Evolutionary conservation across 1,140 invertebrate genomes (phyloP), one percentile per base, ranked within the genome.

Genomic region (Neelides sp.): DNA sequence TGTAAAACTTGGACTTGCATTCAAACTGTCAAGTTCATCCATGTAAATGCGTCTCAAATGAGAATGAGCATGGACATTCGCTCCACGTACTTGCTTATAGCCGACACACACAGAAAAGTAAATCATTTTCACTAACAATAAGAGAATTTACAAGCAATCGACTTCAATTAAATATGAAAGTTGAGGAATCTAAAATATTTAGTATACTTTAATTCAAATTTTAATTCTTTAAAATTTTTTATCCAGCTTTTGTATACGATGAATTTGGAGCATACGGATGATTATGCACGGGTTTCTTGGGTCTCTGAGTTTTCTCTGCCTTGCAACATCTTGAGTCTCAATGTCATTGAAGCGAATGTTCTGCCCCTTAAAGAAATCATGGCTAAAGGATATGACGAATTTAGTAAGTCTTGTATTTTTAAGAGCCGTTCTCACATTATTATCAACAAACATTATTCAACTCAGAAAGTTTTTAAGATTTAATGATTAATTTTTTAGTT

Each of bases 1-100:
- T 96, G 92, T 66, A 83, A 92, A 63, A 75, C 84, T 0, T 96
- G 92, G 92, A 76, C 75, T 26, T 94, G 90, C 64, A 69, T 94
- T 15, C 91, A 96, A 68, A 91, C 83, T 0, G 78, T 95, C 47
- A 76, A 70, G 59, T 90, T 82, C 63, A 61, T 64, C 47, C 22
- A 34, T n/a, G 28, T 47, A 15, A 26, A 48, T 15, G 66, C 73
- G 1, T 48, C 63, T 3, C 66, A 68, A 2, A 66, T 87, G 26
- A 91, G 90, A 69, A 82, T 85, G 1, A 75, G 77, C 24, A 69
- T 93, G 20, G 89, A 94, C 71, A 70, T 82, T 1, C 80, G 80
- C 50, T 83, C 86, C 7, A 77, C 75, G 45, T 92, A 86, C 67
- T 70, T 96, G 26, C 66, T 94, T 4, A 69, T 95, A 12, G 85